These are phyloP conservation scores for Scaptodrosophila latifasciaeformis DNA, from an alignment of 2,888 invertebrate genomes.

Conservation along the genomic window DNA sequence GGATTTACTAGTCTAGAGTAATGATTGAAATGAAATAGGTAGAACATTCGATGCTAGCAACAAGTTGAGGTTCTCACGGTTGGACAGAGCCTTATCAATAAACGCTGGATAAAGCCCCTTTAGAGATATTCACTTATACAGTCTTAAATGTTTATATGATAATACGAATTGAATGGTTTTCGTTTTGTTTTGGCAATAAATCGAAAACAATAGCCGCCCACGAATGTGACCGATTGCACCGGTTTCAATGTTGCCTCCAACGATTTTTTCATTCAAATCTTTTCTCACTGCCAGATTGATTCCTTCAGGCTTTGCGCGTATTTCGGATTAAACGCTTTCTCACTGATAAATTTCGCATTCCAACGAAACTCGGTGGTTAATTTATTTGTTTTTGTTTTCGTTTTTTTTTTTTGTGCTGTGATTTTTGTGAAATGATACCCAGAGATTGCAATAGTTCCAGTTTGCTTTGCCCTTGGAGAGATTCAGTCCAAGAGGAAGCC, in stretches of 20 bases:
- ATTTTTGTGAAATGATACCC: no score
- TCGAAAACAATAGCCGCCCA: slow-evolving; percentile 67
- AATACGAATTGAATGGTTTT: no score
- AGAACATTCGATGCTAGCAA: no score
- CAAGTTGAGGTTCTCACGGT: slow-evolving; percentile 68
- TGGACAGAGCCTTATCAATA: slow-evolving; percentile 21
- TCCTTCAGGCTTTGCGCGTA: slow-evolving; percentile 40
- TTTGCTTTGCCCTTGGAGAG: no score
- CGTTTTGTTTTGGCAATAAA: no score
- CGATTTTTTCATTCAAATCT: no score
- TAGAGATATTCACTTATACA: no score
- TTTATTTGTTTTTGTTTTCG: not conserved
- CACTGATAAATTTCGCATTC: not conserved
- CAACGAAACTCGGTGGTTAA: not conserved
- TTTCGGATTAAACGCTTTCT: slow-evolving; percentile 27
- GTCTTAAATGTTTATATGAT: no score
- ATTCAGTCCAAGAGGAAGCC: no score
- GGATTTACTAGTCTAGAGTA: no score
- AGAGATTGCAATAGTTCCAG: no score
- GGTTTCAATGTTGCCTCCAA: slow-evolving; percentile 6
- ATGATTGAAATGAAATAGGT: no score
- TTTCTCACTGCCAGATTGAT: slow-evolving; percentile 37
- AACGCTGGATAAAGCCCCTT: not conserved
- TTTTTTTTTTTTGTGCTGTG: not conserved
- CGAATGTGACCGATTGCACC: slow-evolving; percentile 20